Base-by-base conservation (phyloP, 2,797 vertebrate species). In the Choloepus didactylus region DNA sequence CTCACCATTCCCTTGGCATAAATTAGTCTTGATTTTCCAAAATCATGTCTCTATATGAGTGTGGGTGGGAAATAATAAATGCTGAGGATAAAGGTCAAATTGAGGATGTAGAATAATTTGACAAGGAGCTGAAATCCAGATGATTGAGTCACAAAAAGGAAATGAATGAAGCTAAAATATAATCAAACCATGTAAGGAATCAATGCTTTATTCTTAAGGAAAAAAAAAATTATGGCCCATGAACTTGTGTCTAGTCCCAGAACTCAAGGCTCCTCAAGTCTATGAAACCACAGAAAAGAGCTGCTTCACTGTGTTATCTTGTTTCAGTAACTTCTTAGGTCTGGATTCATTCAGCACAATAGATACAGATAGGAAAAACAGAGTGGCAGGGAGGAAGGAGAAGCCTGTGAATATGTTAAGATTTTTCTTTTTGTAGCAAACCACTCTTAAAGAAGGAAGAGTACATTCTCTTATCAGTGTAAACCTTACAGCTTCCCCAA, bases 361-460 rank as follows among this genome's bases (percentile, higher is more conserved):
- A 56, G 27, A 46, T 44, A 66, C 2, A 62, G 82, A 89, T 59
- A 80, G 70, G 44, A 84, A 76, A 72, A 80, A 29, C 59, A 59
- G 73, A 77, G 73, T 67, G 41, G 38, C n/a, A 0, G 38, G 41
- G 69, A 92, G 41, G 75, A 85, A 12, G 73, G 16, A 85, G 35
- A 80, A 85, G 67, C 15, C 54, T 62, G 35, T 31, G 8, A 83
- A 29, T n/a, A 73, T 21, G 6, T 83, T 97, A 89, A 92, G 54
- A 72, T 93, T 89, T 89, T 94, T 93, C 62, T 73, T 79, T 93
- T 70, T 89, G 92, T 94, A 95, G 46, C 92, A 94, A 94, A 84
- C 66, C 64, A 66, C 82, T 76, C 69, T 87, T 83, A 67, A 44
- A 75, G 91, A 83, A 90, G 66, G 87, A 89, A 95, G 31, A 95